These are phyloP conservation scores for Hemicentrotus pulcherrimus DNA, from an alignment of 35 echinoderm and acorn worm genomes.

Conservation along the genomic window DNA sequence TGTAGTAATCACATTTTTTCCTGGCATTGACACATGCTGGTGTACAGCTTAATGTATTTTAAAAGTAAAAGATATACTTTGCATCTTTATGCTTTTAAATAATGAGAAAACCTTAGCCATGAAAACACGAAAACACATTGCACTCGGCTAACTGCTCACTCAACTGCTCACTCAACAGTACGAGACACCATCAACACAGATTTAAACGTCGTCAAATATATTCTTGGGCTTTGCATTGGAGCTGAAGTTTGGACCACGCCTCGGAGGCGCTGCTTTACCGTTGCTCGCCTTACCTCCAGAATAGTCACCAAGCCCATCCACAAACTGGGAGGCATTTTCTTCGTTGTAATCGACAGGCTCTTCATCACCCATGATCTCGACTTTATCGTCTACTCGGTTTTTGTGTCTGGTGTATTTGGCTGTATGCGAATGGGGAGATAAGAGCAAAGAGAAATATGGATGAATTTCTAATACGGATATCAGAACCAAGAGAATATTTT, in stretches of 20 bases:
- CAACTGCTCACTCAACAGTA: no score
- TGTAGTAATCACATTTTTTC: neutral
- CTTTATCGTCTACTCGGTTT: constrained; percentile 62
- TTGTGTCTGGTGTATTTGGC: constrained; percentile 78
- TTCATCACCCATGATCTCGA: constrained; percentile 75
- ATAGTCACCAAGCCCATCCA: constrained; percentile 65
- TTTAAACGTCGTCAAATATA: constrained; percentile 79
- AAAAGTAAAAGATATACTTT: neutral
- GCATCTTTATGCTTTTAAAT: neutral
- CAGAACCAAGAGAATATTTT: no score
- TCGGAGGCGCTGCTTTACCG: constrained; percentile 36
- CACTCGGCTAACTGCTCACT: no score
- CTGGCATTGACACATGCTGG: neutral
- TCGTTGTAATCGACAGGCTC: constrained; percentile 92
- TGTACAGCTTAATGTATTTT: neutral
- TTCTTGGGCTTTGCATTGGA: constrained; percentile 51
- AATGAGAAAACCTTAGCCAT: neutral
- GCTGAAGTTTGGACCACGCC: constrained; percentile 52
- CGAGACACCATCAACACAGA: neutral
- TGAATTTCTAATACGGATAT: no score
- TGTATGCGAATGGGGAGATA: constrained; percentile 28
- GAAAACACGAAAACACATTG: neutral
- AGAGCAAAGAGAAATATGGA: neutral
- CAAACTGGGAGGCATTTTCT: constrained; percentile 62
- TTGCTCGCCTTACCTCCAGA: constrained; percentile 25